Evolutionary conservation across 2,888 invertebrate genomes (phyloP).

Genomic region (Ganaspis brasiliensis): DNA sequence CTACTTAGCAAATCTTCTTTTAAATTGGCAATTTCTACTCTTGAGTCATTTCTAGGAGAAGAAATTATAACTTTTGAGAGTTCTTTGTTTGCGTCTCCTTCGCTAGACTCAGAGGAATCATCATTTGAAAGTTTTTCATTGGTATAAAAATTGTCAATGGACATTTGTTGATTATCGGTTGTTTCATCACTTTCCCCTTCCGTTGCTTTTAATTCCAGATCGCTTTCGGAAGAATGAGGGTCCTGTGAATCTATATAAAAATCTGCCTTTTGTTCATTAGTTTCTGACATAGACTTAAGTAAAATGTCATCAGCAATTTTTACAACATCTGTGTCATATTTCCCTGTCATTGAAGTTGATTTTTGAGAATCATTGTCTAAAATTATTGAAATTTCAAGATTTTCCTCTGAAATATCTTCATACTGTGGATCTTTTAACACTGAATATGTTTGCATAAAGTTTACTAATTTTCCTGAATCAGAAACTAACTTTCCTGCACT

Average conservation of each 20-base stretch:
- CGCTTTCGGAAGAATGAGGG: background rate
- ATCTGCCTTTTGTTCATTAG: conserved; percentile 36
- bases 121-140: conserved; percentile 67
- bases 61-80: conserved; percentile 76
- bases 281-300: conserved; percentile 60
- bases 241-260: no score
- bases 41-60: conserved; percentile 73
- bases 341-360: conserved; percentile 67
- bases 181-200: conserved; percentile 44
- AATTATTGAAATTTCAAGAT: conserved; percentile 77
- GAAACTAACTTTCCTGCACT: conserved; percentile 32
- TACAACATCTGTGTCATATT: conserved; percentile 71
- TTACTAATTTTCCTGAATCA: conserved; percentile 41
- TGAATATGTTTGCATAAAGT: conserved; percentile 53
- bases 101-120: conserved; percentile 73
- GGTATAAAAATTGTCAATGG: conserved; percentile 23
- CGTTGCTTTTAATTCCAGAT: conserved; percentile 2
- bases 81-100: conserved; percentile 73
- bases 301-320: conserved; percentile 74
- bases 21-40: conserved; percentile 70
- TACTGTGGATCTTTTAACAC: conserved; percentile 73
- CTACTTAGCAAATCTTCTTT: conserved; percentile 71
- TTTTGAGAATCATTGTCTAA: conserved; percentile 70
- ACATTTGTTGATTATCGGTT: conserved; percentile 58
- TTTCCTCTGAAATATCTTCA: conserved; percentile 79